Evolutionary conservation across 2,797 vertebrate genomes (phyloP).

Genomic region (Gobio occitaniae): DNA sequence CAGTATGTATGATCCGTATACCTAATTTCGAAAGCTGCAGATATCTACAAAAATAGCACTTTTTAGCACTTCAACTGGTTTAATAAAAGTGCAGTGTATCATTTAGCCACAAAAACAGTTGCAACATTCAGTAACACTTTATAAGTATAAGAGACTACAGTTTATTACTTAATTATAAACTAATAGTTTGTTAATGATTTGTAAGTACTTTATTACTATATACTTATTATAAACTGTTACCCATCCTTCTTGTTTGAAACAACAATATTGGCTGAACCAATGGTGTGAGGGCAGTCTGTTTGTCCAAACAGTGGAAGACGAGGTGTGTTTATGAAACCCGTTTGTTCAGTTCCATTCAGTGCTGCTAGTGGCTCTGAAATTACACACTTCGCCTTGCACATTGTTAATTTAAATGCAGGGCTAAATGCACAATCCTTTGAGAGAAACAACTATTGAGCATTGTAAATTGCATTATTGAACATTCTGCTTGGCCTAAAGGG

Average conservation of each 20-base stretch:
- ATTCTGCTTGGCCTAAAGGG: conserved; percentile 33
- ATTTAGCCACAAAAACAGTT: background rate
- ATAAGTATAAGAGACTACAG: no score
- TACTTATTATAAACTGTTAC: background rate
- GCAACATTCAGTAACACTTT: background rate
- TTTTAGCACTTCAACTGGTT: background rate
- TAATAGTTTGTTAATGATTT: background rate
- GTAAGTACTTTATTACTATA: background rate
- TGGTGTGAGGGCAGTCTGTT: background rate
- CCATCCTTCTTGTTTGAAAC: background rate
- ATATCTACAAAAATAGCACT: background rate
- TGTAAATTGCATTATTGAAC: conserved; percentile 37
- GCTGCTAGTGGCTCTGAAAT: background rate
- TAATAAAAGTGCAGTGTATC: background rate
- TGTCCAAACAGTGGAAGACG: background rate
- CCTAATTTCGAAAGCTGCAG: background rate
- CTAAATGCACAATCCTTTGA: conserved; percentile 14
- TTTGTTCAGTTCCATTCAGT: background rate
- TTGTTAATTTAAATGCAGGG: background rate
- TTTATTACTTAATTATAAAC: no score
- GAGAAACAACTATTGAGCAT: background rate
- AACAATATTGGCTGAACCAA: background rate
- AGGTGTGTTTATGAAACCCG: background rate
- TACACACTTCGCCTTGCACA: background rate
- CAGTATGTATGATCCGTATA: background rate